Percentiles rank a stretch among this genome's conserved stretches.
These are phyloP conservation scores for Ciconia nigra DNA, from an alignment of 2,797 vertebrate species.

Conservation along the genomic window DNA sequence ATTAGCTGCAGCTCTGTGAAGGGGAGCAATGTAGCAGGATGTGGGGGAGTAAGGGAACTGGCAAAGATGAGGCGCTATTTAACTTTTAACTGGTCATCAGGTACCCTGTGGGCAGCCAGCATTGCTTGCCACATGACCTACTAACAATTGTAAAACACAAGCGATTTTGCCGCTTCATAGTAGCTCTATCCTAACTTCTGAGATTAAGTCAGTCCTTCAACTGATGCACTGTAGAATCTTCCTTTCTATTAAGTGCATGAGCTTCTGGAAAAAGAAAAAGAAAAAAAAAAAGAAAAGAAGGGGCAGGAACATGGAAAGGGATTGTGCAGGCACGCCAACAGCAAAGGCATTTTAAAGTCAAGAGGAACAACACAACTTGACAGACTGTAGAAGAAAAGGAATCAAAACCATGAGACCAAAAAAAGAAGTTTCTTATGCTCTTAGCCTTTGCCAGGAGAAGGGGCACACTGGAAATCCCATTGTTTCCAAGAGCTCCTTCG, in stretches of 20 bases:
- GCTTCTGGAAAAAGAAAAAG: background rate
- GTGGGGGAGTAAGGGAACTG: background rate
- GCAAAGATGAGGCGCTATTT: background rate
- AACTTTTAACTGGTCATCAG: background rate
- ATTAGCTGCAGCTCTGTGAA: background rate
- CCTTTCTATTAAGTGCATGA: background rate
- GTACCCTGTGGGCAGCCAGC: background rate
- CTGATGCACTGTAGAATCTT: background rate
- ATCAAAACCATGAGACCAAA: conserved; percentile 19
- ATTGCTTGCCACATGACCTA: background rate
- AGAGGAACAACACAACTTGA: background rate
- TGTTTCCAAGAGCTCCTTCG: conserved; percentile 3
- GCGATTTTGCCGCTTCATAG: background rate
- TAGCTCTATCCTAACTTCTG: background rate
- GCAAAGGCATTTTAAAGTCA: conserved; percentile 54
- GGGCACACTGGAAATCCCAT: conserved; percentile 5
- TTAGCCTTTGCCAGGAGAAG: conserved; percentile 24
- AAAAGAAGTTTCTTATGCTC: conserved; percentile 3
- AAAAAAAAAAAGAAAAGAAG: background rate
- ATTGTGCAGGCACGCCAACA: conserved; percentile 40
- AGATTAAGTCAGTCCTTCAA: background rate
- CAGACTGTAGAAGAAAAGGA: conserved; percentile 29
- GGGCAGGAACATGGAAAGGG: background rate
- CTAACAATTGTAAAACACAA: background rate
- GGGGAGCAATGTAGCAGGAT: background rate